Evolutionary conservation across 2,797 vertebrate genomes (phyloP).

Genomic region (Chaetophractus vellerosus): DNA sequence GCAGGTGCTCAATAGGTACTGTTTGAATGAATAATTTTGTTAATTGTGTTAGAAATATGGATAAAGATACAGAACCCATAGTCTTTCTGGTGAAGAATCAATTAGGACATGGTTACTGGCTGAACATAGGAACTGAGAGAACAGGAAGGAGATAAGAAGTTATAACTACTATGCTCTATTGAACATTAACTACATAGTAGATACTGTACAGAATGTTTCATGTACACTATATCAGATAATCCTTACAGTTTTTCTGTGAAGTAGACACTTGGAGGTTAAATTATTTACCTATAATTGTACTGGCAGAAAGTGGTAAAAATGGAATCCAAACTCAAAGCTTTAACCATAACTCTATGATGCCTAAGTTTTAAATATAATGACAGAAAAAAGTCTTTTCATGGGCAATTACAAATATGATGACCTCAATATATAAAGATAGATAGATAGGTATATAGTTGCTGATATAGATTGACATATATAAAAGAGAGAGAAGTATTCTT

Average conservation of each 20-base stretch:
- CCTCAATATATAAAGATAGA: background rate
- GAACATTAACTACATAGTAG: background rate
- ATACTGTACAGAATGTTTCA: background rate
- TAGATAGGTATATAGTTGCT: background rate
- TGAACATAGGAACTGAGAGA: background rate
- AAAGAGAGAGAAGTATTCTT: slow-evolving; percentile 35
- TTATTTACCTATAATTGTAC: background rate
- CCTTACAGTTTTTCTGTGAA: background rate
- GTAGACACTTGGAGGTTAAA: background rate
- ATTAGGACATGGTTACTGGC: slow-evolving; percentile 11
- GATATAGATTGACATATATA: background rate
- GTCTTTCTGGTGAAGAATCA: background rate
- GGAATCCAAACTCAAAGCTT: slow-evolving; percentile 44
- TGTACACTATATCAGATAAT: background rate
- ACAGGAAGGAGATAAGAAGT: background rate
- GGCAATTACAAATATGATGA: slow-evolving; percentile 3
- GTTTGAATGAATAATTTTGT: slow-evolving; percentile 30
- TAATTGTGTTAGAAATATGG: slow-evolving; percentile 41
- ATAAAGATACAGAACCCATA: background rate
- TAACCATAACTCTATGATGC: background rate
- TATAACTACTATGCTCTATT: background rate
- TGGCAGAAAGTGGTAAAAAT: background rate
- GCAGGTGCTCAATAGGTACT: background rate
- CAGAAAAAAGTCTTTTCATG: background rate
- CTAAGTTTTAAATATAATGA: background rate